These are phyloP conservation scores for Pteropus alecto DNA, from an alignment of 2,113 vertebrate genomes.

Conservation along the genomic window DNA sequence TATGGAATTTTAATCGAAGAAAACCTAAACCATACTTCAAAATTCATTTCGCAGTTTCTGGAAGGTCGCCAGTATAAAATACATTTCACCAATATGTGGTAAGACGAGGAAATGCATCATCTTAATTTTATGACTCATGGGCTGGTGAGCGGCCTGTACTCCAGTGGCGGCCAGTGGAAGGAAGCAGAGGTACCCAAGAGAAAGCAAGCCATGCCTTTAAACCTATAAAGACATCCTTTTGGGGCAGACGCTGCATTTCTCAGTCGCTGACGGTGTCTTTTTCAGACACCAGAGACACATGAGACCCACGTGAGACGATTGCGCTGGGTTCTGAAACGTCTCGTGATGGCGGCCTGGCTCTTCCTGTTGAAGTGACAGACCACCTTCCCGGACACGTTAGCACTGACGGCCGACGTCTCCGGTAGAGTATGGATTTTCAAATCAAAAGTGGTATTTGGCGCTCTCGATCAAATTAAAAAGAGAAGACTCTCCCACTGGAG, in stretches of 20 bases:
- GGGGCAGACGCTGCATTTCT: not conserved
- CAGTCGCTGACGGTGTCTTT: too few species aligned
- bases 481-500: not conserved
- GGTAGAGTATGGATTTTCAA: not conserved
- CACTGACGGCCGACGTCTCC: not conserved
- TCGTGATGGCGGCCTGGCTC: not conserved
- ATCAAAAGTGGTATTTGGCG: not conserved
- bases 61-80: not conserved
- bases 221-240: not conserved
- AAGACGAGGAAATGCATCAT: not conserved
- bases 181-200: not conserved
- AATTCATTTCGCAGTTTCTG: not conserved
- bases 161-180: not conserved
- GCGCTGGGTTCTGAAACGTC: not conserved
- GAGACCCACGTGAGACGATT: not conserved
- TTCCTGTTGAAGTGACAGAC: not conserved
- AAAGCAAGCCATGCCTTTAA: accelerated
- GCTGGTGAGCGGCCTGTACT: too few species aligned
- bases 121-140: accelerated
- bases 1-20: not conserved
- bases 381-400: not conserved
- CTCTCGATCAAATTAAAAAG: not conserved
- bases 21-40: not conserved
- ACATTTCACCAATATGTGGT: not conserved
- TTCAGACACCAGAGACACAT: not conserved